Conservation (phyloP, 1,140 invertebrate genomes). For the Megalopta genalis region DNA sequence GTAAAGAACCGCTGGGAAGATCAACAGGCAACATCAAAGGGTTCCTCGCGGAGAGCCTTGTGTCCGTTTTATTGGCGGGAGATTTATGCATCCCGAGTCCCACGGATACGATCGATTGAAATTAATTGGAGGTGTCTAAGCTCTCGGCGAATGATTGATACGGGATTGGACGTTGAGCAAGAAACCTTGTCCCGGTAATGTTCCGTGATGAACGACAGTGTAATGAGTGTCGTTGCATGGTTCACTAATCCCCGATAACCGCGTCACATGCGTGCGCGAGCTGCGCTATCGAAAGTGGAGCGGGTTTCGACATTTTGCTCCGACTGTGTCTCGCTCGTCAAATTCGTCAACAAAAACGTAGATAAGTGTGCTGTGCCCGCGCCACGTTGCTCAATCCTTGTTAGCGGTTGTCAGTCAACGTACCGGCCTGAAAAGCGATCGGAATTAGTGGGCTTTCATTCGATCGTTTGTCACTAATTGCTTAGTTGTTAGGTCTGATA, state of each 20-base stretch:
- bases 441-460: too few relatives aligned
- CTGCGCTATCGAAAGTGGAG: not conserved
- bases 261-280: not conserved
- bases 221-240: constrained; percentile 12
- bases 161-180: constrained; percentile 20
- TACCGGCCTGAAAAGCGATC: too few relatives aligned
- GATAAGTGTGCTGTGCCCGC: too few relatives aligned
- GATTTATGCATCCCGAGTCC: constrained; percentile 52
- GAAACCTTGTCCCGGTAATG: constrained; percentile 24
- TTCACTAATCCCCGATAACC: not conserved
- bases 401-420: too few relatives aligned
- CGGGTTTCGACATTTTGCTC: not conserved
- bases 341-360: not conserved
- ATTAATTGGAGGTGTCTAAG: constrained; percentile 41
- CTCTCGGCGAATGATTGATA: constrained; percentile 33
- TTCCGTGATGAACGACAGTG: constrained; percentile 19
- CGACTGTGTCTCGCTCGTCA: not conserved
- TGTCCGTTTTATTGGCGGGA: constrained; percentile 48
- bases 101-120: constrained; percentile 33
- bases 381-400: too few relatives aligned
- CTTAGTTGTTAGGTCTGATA: too few relatives aligned
- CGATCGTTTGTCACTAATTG: too few relatives aligned
- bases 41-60: constrained; percentile 37
- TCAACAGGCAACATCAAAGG: constrained; percentile 39
- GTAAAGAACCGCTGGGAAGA: constrained; percentile 25